These are phyloP conservation scores for Limenitis camilla DNA, from an alignment of 2,888 invertebrate genomes.

Conservation along the genomic window DNA sequence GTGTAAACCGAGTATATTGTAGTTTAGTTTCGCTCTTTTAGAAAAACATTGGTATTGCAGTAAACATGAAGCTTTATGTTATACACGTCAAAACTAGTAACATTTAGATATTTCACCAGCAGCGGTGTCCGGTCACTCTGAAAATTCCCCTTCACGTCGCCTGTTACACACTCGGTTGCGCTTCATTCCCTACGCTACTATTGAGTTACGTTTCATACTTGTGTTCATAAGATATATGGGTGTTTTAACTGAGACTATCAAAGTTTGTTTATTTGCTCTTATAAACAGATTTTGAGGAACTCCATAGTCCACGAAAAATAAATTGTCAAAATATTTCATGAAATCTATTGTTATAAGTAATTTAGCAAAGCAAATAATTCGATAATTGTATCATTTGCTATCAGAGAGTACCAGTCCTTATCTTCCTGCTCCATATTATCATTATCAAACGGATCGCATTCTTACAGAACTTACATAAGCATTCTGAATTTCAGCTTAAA, in stretches of 20 bases:
- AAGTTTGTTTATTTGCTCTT: constrained; percentile 20
- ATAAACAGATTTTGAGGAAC: neutral
- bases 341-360: too few species aligned
- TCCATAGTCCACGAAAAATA: too few species aligned
- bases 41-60: neutral
- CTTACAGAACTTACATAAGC: too few species aligned
- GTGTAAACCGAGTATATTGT: neutral
- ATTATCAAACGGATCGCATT: too few species aligned
- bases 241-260: constrained; percentile 30
- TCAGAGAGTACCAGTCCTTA: too few species aligned
- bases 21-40: neutral
- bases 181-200: constrained; percentile 54
- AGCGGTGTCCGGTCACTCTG: constrained; percentile 55
- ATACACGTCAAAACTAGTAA: constrained; percentile 37
- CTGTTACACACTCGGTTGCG: constrained; percentile 64
- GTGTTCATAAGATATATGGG: constrained; percentile 35
- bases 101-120: constrained; percentile 51
- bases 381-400: too few species aligned
- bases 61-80: neutral
- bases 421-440: too few species aligned
- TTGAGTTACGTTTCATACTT: constrained; percentile 64
- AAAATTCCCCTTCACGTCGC: constrained; percentile 60
- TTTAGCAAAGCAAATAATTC: too few species aligned
- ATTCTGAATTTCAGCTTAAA: too few species aligned
- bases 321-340: too few species aligned